Conservation (phyloP, 2,113 vertebrate species). For the Salvator merianae region DNA sequence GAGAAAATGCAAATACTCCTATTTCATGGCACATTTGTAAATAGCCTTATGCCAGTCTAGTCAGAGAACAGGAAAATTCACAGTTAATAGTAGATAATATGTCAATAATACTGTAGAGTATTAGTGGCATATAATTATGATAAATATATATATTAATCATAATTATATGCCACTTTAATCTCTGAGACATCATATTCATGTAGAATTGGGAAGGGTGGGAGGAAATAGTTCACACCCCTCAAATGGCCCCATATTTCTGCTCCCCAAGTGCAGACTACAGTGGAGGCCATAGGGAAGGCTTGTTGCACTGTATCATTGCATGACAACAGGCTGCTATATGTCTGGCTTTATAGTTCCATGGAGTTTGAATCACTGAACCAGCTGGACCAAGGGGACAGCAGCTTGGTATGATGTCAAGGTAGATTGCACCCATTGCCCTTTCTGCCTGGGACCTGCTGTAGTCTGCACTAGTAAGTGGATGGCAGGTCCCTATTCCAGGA, state of each 20-base stretch:
- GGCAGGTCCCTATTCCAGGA: too few species aligned
- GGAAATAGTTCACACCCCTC: neutral
- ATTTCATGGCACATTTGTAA: neutral
- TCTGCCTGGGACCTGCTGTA: too few species aligned
- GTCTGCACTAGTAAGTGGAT: too few species aligned
- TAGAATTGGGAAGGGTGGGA: neutral
- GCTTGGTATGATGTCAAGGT: too few species aligned
- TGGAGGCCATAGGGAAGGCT: neutral
- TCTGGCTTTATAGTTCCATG: too few species aligned
- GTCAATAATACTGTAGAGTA: neutral
- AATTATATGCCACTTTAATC: neutral
- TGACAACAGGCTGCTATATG: too few species aligned
- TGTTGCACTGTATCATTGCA: too few species aligned
- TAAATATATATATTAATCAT: neutral
- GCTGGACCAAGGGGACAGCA: too few species aligned
- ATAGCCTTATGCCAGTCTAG: neutral
- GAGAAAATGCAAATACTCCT: neutral
- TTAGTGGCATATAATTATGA: neutral
- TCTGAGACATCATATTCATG: neutral
- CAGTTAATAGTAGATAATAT: neutral
- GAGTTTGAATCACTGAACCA: too few species aligned
- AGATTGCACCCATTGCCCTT: too few species aligned
- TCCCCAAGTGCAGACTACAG: neutral
- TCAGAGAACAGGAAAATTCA: neutral
- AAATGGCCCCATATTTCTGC: too few species aligned